These are phyloP conservation scores for Aphelenchoides besseyi DNA, from an alignment of 1,140 invertebrate species.

Conservation along the genomic window DNA sequence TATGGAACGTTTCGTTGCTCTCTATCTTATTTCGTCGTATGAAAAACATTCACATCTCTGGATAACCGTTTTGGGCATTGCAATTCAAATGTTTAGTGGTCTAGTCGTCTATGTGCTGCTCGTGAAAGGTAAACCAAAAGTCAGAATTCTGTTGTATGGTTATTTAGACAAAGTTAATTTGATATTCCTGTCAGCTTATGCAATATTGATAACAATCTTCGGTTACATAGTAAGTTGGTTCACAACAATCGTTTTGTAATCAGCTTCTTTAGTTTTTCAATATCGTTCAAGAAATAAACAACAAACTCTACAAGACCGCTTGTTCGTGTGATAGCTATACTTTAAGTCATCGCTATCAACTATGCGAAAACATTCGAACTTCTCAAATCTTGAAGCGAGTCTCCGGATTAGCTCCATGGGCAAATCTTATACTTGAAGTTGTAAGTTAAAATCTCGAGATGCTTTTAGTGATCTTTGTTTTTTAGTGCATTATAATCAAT, in stretches of 20 bases:
- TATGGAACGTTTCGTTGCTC: not conserved
- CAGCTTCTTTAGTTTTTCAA: not conserved
- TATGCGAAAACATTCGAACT: conserved; percentile 7
- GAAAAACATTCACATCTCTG: not conserved
- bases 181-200: not conserved
- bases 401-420: not conserved
- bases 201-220: not conserved
- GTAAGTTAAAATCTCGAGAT: too few species aligned
- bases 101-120: not conserved
- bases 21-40: not conserved
- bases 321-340: not conserved
- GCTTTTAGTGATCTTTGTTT: not conserved
- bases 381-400: conserved; percentile 5
- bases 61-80: not conserved
- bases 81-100: not conserved
- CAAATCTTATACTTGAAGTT: not conserved
- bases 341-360: not conserved
- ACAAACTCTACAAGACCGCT: not conserved
- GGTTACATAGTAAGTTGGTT: not conserved
- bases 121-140: not conserved
- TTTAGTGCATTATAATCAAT: not conserved
- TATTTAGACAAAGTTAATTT: not conserved
- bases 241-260: not conserved
- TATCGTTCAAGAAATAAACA: not conserved
- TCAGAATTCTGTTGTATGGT: not conserved